A percentile compares a stretch with the other conserved stretches of the same genome.
Conservation (phyloP, 2,113 vertebrate species). For the Pteronura brasiliensis region DNA sequence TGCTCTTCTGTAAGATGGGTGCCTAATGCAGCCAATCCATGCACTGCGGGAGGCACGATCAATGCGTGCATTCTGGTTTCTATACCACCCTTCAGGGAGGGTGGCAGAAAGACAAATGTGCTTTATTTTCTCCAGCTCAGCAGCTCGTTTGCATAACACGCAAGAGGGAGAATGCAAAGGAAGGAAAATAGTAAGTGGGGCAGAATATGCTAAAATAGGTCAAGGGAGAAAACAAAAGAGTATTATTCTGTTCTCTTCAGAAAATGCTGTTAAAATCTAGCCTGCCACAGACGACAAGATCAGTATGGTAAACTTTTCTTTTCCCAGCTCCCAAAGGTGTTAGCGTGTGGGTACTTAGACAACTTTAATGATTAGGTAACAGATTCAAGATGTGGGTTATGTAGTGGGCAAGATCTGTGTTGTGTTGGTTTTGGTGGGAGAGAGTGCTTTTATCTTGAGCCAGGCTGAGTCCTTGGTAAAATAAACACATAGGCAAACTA, state of each 20-base stretch:
- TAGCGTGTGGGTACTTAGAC: too few species aligned
- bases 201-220: conserved; percentile 61
- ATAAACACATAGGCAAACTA: background rate
- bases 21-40: background rate
- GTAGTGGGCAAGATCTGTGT: background rate
- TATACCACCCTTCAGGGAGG: background rate
- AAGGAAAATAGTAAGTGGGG: conserved; percentile 58
- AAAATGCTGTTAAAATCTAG: conserved; percentile 57
- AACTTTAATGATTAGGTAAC: background rate
- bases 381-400: background rate
- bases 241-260: conserved; percentile 26
- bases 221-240: conserved; percentile 48
- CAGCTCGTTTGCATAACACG: conserved; percentile 48
- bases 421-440: background rate
- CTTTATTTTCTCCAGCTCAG: conserved; percentile 62
- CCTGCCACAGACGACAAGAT: conserved; percentile 16
- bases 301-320: background rate
- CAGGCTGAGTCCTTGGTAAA: background rate
- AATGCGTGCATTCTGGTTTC: background rate
- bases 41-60: background rate
- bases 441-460: background rate
- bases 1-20: background rate
- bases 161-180: conserved; percentile 41
- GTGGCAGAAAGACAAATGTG: conserved; percentile 44
- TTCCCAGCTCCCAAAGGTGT: background rate